phyloP scores from a whole-genome alignment of 2,797 vertebrate species.

The Pempheris klunzingeri region DNA sequence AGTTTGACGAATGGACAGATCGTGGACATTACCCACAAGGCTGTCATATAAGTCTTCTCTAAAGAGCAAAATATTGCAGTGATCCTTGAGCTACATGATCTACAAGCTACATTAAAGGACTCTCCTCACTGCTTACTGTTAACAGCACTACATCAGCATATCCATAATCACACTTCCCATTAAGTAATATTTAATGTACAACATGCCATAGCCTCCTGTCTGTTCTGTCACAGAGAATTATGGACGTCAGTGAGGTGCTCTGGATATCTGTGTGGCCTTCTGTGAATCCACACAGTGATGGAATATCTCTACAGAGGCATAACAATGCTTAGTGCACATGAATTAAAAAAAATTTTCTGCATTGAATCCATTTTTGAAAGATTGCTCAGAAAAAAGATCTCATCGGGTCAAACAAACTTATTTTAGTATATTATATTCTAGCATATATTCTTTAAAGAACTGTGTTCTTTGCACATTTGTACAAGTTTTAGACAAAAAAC shows the following conservation, averaged over 20 bases:
- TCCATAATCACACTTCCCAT: conserved; percentile 2
- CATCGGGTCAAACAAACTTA: too few species aligned
- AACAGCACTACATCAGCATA: conserved; percentile 2
- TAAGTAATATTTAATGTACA: not conserved
- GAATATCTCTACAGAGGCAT: too few species aligned
- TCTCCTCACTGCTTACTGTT: conserved; percentile 1
- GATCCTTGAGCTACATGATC: conserved; percentile 7
- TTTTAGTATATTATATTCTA: too few species aligned
- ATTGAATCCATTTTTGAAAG: too few species aligned
- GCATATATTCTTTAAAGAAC: too few species aligned
- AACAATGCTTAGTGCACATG: too few species aligned
- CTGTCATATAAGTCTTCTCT: conserved; percentile 22
- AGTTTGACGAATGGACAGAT: conserved; percentile 55
- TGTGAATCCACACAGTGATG: too few species aligned
- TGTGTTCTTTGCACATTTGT: too few species aligned
- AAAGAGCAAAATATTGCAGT: conserved; percentile 25
- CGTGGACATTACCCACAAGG: conserved; percentile 21
- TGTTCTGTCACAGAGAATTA: conserved; percentile 8
- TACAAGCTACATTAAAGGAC: conserved; percentile 13
- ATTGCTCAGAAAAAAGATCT: too few species aligned
- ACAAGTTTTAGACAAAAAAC: too few species aligned
- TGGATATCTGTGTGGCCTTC: too few species aligned
- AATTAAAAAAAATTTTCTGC: too few species aligned
- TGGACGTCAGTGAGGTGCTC: not conserved
- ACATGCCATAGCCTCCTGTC: not conserved